These are phyloP conservation scores for Drosophila bifasciata DNA, from an alignment of 1,140 invertebrate species.

Conservation along the genomic window DNA sequence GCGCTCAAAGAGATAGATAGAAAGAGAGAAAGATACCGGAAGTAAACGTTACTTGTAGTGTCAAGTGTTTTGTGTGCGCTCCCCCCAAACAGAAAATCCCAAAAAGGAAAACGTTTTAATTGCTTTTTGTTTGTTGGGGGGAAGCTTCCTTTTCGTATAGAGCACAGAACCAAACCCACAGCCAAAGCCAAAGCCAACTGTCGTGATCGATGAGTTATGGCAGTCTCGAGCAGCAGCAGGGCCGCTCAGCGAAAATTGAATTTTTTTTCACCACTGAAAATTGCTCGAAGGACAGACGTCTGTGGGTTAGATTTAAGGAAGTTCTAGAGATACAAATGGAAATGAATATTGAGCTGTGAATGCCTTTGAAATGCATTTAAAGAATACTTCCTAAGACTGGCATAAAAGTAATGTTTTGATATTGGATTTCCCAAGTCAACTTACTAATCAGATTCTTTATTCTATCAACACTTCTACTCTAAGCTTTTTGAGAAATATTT, in stretches of 20 bases:
- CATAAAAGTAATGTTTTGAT: no score
- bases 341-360: no score
- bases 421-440: no score
- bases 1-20: no score
- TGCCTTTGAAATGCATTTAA: no score
- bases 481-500: no score
- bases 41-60: slow-evolving; percentile 54
- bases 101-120: slow-evolving; percentile 66
- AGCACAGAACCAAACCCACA: slow-evolving; percentile 15
- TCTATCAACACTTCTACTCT: no score
- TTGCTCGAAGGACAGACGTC: neutral
- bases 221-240: slow-evolving; percentile 4
- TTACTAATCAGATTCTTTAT: no score
- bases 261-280: slow-evolving; percentile 44
- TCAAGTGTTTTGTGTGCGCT: slow-evolving; percentile 21
- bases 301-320: neutral
- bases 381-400: no score
- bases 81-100: slow-evolving; percentile 29
- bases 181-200: slow-evolving; percentile 40
- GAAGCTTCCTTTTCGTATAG: slow-evolving; percentile 40
- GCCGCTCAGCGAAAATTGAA: slow-evolving; percentile 26
- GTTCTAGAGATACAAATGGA: neutral
- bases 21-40: slow-evolving; percentile 14
- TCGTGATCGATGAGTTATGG: slow-evolving; percentile 51
- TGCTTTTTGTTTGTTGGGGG: slow-evolving; percentile 56